Evolutionary conservation across 1,140 invertebrate genomes (phyloP).

Genomic region (Oreohelix idahoensis): DNA sequence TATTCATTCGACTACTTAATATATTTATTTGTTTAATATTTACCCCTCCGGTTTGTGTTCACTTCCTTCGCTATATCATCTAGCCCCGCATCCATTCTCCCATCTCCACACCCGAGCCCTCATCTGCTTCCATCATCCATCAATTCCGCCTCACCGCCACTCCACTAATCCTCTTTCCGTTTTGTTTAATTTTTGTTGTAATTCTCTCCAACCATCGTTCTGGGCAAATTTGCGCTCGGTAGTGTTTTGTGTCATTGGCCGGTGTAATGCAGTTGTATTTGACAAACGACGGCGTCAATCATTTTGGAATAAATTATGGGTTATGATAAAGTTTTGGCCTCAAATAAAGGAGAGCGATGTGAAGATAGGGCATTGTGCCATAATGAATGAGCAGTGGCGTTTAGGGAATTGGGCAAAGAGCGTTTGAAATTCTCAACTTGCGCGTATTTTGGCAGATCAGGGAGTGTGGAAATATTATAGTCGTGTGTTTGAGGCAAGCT

Average conservation of each 20-base stretch:
- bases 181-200: neutral
- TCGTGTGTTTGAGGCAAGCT: neutral
- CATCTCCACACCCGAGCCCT: neutral
- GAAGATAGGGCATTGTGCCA: neutral
- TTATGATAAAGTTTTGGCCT: neutral
- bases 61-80: neutral
- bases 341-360: neutral
- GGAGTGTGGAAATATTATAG: neutral
- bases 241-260: neutral
- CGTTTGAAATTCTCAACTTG: neutral
- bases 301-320: slow-evolving; percentile 4
- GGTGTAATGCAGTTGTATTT: slow-evolving; percentile 9
- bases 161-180: neutral
- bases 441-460: neutral
- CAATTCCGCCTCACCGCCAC: neutral
- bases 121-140: neutral
- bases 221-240: neutral
- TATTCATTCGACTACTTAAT: too few species aligned
- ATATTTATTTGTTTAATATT: too few species aligned
- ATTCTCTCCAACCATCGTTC: neutral
- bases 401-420: neutral
- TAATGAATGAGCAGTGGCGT: neutral
- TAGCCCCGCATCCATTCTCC: neutral
- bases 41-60: neutral
- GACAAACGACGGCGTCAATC: slow-evolving; percentile 2